Percentiles rank a stretch among this genome's conserved stretches.
Evolutionary conservation across 1,140 invertebrate genomes (phyloP).

Genomic region (Cotesia typhae): DNA sequence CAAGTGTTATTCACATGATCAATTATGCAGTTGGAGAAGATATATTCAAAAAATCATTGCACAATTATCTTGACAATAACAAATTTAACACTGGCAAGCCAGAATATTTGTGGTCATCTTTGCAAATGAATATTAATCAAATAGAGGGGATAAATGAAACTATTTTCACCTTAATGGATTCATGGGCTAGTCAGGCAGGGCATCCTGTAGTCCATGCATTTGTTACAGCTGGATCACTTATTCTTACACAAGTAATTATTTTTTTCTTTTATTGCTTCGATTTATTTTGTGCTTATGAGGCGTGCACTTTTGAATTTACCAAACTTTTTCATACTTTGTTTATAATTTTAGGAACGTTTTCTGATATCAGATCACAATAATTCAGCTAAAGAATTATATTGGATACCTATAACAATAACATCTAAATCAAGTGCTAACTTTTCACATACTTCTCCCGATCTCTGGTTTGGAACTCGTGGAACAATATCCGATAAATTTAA

Average conservation of each 20-base stretch:
- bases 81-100: slow-evolving; percentile 69
- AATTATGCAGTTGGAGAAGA: slow-evolving; percentile 72
- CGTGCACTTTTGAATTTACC: too few species aligned
- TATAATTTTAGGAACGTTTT: slow-evolving; percentile 37
- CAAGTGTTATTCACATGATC: slow-evolving; percentile 79
- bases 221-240: slow-evolving; percentile 56
- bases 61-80: slow-evolving; percentile 63
- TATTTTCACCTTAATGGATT: slow-evolving; percentile 68
- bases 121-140: slow-evolving; percentile 64
- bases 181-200: slow-evolving; percentile 77
- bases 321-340: neutral
- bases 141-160: slow-evolving; percentile 60
- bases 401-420: slow-evolving; percentile 49
- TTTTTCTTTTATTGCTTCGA: neutral
- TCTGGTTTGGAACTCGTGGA: slow-evolving; percentile 53
- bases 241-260: slow-evolving; percentile 60
- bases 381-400: slow-evolving; percentile 32
- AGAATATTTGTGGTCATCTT: slow-evolving; percentile 68
- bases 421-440: slow-evolving; percentile 31
- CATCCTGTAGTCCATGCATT: slow-evolving; percentile 74
- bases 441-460: slow-evolving; percentile 29
- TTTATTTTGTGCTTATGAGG: too few species aligned
- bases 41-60: slow-evolving; percentile 71
- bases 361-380: slow-evolving; percentile 24
- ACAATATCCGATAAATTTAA: slow-evolving; percentile 39